phyloP scores from a whole-genome alignment of 2,113 vertebrate genomes.

The Syrrhaptes paradoxus region DNA sequence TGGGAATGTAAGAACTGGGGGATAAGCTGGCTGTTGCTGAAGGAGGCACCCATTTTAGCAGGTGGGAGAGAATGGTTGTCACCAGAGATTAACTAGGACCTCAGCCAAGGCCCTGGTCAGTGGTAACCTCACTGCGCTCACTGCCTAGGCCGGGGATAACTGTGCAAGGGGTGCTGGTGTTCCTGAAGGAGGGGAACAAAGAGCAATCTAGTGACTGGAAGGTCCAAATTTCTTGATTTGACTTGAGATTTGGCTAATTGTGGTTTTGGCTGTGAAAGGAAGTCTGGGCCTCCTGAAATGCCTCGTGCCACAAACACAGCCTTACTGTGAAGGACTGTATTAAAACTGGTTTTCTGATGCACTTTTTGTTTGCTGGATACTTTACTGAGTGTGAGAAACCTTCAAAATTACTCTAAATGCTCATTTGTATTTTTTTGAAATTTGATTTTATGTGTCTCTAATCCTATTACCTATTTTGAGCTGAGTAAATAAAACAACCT shows the following conservation, averaged over 20 bases:
- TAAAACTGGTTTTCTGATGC: not conserved
- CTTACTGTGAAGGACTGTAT: not conserved
- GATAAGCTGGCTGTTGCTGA: not conserved
- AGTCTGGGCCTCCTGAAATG: not conserved
- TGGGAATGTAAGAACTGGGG: not conserved
- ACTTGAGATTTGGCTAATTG: not conserved
- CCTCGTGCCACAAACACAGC: not conserved
- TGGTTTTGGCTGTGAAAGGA: not conserved
- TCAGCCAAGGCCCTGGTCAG: not conserved
- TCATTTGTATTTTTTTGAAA: not conserved
- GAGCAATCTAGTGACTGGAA: not conserved
- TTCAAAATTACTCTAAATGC: not conserved
- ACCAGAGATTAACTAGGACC: not conserved
- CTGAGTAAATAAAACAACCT: not conserved
- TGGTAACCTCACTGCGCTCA: not conserved
- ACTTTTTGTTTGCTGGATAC: not conserved
- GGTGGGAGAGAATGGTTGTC: not conserved
- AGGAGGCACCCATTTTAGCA: not conserved
- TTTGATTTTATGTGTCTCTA: not conserved
- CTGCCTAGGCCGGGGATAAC: not conserved
- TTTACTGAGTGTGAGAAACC: not conserved
- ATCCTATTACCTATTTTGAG: not conserved
- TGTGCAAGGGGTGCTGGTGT: not conserved
- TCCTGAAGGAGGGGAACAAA: not conserved
- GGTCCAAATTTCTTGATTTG: not conserved